Percentiles rank a stretch among this genome's conserved stretches.
Evolutionary conservation across 1,140 invertebrate genomes (phyloP).

Genomic region (Drosophila watanabei): DNA sequence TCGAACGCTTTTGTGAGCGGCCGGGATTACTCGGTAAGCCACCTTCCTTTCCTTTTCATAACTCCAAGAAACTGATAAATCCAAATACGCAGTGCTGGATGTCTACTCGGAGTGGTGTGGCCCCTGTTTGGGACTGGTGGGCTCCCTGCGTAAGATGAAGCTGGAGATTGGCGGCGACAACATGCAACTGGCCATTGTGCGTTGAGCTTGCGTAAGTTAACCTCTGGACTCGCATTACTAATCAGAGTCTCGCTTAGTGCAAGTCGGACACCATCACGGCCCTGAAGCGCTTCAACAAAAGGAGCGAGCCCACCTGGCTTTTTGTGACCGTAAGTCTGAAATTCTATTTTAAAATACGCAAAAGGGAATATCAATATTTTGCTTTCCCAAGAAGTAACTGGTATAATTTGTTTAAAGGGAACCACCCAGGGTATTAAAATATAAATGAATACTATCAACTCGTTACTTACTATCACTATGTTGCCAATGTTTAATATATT

Average conservation of each 20-base stretch:
- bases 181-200: constrained; percentile 92
- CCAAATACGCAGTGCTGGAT: constrained; percentile 90
- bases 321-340: constrained; percentile 91
- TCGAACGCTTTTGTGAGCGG: constrained; percentile 91
- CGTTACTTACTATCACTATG: too few relatives aligned
- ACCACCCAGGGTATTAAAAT: neutral
- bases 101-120: constrained; percentile 97
- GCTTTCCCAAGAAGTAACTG: neutral
- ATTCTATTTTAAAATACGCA: neutral
- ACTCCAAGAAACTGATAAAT: neutral
- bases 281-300: constrained; percentile 92
- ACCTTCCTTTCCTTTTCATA: too few relatives aligned
- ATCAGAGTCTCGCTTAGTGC: constrained; percentile 43
- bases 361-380: neutral
- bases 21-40: constrained; percentile 91
- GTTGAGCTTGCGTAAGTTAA: constrained; percentile 30
- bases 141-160: constrained; percentile 95
- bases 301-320: constrained; percentile 96
- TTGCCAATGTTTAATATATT: neutral
- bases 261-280: constrained; percentile 93
- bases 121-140: constrained; percentile 94
- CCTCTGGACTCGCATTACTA: neutral
- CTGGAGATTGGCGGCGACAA: constrained; percentile 94
- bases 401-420: neutral
- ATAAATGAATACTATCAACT: too few relatives aligned